These are phyloP conservation scores for Manduca sexta DNA, from an alignment of 1,140 invertebrate genomes.

Conservation along the genomic window DNA sequence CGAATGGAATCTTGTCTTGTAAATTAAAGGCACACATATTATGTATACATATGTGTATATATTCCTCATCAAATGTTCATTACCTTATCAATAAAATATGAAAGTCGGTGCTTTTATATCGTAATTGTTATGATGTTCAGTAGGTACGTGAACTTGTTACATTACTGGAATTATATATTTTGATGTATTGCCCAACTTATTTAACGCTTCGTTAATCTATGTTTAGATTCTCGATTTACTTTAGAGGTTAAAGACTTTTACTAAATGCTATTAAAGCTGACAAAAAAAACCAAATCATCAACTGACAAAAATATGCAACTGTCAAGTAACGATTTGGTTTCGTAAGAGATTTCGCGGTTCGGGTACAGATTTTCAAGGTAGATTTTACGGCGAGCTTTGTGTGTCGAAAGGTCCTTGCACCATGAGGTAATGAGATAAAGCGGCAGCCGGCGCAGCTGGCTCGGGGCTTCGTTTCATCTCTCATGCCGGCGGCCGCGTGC, in stretches of 20 bases:
- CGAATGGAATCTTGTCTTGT: neutral
- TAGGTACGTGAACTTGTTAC: too few relatives aligned
- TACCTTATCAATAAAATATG: too few relatives aligned
- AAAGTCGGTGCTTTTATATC: too few relatives aligned
- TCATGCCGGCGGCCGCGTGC: constrained; percentile 27
- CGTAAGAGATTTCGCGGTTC: constrained; percentile 47
- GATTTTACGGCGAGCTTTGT: constrained; percentile 62
- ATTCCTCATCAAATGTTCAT: too few relatives aligned
- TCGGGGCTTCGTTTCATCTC: constrained; percentile 55
- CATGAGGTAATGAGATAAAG: constrained; percentile 64
- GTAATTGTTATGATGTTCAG: too few relatives aligned
- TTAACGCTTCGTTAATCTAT: too few relatives aligned
- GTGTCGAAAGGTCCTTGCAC: constrained; percentile 68
- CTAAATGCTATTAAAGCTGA: too few relatives aligned
- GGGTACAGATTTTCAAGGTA: constrained; percentile 53
- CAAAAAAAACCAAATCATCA: neutral
- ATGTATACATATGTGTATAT: too few relatives aligned
- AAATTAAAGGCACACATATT: neutral
- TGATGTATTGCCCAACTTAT: too few relatives aligned
- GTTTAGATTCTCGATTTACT: too few relatives aligned
- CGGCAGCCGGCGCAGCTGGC: constrained; percentile 37
- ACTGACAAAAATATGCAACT: neutral
- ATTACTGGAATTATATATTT: too few relatives aligned
- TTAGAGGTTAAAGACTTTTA: too few relatives aligned
- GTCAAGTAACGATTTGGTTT: constrained; percentile 9